Evolutionary conservation across 2,888 invertebrate species (phyloP).

Genomic region (Tiliacea aurago): DNA sequence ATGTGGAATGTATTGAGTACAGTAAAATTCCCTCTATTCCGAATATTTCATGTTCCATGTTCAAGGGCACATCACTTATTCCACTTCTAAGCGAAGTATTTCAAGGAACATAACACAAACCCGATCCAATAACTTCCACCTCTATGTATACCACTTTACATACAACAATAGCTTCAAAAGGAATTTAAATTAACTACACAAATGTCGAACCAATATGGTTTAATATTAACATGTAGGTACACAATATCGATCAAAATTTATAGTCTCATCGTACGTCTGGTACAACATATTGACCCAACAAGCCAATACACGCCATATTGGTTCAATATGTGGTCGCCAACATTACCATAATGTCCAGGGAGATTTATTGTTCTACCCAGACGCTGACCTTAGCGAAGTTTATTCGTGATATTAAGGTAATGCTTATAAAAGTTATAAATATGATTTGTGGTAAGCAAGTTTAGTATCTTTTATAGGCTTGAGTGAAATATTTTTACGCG

Average conservation of each 20-base stretch:
- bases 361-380: conserved; percentile 62
- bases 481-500: conserved; percentile 47
- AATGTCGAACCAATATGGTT: conserved; percentile 24
- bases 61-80: background rate
- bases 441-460: conserved; percentile 58
- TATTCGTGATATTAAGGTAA: conserved; percentile 57
- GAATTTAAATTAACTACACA: conserved; percentile 57
- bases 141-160: conserved; percentile 13
- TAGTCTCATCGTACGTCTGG: conserved; percentile 15
- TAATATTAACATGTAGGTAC: conserved; percentile 38
- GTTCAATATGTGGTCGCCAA: conserved; percentile 61
- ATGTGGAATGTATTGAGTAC: too few relatives aligned
- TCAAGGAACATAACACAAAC: conserved; percentile 3
- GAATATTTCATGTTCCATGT: background rate
- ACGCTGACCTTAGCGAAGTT: conserved; percentile 59
- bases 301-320: conserved; percentile 47
- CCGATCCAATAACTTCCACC: conserved; percentile 2
- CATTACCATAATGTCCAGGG: conserved; percentile 63
- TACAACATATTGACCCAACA: conserved; percentile 50
- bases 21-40: background rate
- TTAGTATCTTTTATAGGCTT: conserved; percentile 47
- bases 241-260: conserved; percentile 39
- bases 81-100: background rate
- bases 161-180: conserved; percentile 41
- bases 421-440: conserved; percentile 64